These are phyloP conservation scores for Lycophotia porphyrea DNA, from an alignment of 2,888 invertebrate species.

Conservation along the genomic window DNA sequence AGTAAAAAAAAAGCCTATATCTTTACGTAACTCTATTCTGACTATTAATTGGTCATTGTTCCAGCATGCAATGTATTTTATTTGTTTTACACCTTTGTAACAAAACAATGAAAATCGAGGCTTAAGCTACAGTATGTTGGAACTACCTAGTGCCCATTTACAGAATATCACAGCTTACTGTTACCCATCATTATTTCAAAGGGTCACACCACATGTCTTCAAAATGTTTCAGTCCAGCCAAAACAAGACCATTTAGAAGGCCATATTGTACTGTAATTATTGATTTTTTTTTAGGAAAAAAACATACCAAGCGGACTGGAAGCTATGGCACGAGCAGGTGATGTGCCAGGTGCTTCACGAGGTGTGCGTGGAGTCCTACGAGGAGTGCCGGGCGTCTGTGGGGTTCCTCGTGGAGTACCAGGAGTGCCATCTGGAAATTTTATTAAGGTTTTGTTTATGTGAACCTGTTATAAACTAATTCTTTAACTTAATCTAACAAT, in stretches of 20 bases:
- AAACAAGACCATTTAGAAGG: background rate
- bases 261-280: background rate
- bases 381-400: conserved; percentile 74
- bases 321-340: conserved; percentile 81
- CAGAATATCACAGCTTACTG: background rate
- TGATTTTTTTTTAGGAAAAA: background rate
- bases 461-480: background rate
- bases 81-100: background rate
- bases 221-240: background rate
- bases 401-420: conserved; percentile 44
- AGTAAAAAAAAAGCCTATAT: too few species aligned
- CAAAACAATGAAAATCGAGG: background rate
- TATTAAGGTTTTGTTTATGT: background rate
- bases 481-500: background rate
- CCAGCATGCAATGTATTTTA: too few species aligned
- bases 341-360: conserved; percentile 77
- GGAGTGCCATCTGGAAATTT: conserved; percentile 54
- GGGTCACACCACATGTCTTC: background rate
- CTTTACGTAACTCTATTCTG: too few species aligned
- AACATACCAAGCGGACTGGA: conserved; percentile 86
- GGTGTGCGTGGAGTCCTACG: conserved; percentile 68
- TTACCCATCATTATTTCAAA: background rate
- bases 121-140: too few species aligned
- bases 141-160: background rate
- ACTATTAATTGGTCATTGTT: too few species aligned